phyloP scores from a whole-genome alignment of 2,888 invertebrate genomes.

The Drosophila kokeensis region DNA sequence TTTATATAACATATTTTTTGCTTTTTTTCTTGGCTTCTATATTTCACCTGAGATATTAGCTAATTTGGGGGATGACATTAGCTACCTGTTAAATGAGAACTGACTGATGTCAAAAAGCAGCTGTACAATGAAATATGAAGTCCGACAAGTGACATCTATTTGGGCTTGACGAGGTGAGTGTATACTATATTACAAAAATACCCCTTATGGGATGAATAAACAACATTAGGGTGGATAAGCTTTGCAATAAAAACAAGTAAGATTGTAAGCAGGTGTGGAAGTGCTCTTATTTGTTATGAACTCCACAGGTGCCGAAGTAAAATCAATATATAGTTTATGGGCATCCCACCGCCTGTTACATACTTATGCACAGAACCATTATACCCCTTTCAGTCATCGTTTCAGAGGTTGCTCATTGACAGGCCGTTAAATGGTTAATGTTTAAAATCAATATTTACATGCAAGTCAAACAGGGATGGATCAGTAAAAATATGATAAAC shows the following conservation, averaged over 20 bases:
- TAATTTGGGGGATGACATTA: not conserved
- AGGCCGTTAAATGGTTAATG: constrained; percentile 16
- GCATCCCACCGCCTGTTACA: not conserved
- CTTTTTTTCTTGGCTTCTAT: not conserved
- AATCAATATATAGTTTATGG: not conserved
- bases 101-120: not conserved
- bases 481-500: not conserved
- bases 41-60: not conserved
- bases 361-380: not conserved
- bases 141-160: not conserved
- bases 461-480: not conserved
- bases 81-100: not conserved
- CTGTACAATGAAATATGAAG: not conserved
- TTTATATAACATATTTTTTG: not conserved
- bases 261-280: not conserved
- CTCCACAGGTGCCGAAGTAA: not conserved
- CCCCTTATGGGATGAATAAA: not conserved
- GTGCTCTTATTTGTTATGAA: not conserved
- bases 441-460: constrained; percentile 1
- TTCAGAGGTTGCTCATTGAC: constrained; percentile 27
- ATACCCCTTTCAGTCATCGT: not conserved
- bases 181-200: not conserved
- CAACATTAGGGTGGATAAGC: constrained; percentile 8
- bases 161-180: not conserved
- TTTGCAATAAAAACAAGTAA: not conserved